Base-by-base conservation (phyloP, 2,888 invertebrate genomes). In the Apotomis betuletana region DNA sequence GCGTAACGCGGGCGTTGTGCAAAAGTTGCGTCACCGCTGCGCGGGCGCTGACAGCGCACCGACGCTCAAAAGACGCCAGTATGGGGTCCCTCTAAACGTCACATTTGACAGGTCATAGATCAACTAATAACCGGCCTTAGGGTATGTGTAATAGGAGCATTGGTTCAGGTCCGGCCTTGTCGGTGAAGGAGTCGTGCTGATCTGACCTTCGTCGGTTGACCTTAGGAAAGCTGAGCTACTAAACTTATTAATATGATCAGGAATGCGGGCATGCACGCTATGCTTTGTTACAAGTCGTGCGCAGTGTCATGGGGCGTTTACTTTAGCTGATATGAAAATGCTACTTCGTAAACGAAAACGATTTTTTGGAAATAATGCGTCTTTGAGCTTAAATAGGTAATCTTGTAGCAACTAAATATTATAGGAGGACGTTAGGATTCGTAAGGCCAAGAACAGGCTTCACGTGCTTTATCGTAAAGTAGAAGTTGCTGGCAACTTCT, bases 201-300 rank as follows among this genome's bases (percentile, higher is more conserved):
- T 80, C 79, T 75, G 80, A 84, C 86, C 85, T 86, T 84, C 80
- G 76, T 69, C 75, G 73, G 44, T 75, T 79, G 78, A 77, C 85
- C 86, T 85, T 81, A 75, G 75, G 52, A 57, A 72, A 67, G 51
- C 64, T 61, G 36, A 46, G 62, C 59, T 63, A 63, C 72, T 68
- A 41, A 41, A 41, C 41, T 41, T 67, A 71, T 71, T 71, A 63
- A 63, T 67, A 54, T 63, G 63, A n/a, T 38, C 46, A 69, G 59
- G 69, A 71, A 74, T 74, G 59, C 65, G 49, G 57, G 64, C 63
- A 67, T 59, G 58, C 73, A 73, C 62, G 73, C 63, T 51, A 67
- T 46, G 67, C 63, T 63, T 63, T 68, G 72, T 68, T 68, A 51
- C 12, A 54, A 41, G 67, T 55, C 70, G 49, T 60, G 67, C 38